phyloP scores from a whole-genome alignment of 1,140 invertebrate genomes.

The Macrosteles quadrilineatus region DNA sequence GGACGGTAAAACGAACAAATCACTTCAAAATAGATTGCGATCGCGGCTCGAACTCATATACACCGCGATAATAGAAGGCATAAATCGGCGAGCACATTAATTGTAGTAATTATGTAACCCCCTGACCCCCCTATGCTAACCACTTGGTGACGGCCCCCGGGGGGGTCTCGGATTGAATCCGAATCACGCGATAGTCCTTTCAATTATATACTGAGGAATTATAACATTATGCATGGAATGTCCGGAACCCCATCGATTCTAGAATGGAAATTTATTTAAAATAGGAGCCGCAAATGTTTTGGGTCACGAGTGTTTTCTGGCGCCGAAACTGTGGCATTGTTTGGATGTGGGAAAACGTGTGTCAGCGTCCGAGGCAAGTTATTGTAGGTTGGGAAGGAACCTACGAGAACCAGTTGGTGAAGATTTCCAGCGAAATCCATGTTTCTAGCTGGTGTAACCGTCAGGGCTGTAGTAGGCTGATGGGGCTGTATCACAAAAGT shows the following conservation, averaged over 20 bases:
- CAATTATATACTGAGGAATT: conserved; percentile 19
- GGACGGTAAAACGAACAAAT: too few species aligned
- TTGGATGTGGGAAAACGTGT: too few species aligned
- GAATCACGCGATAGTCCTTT: background rate
- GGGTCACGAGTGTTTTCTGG: conserved; percentile 15
- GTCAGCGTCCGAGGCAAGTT: too few species aligned
- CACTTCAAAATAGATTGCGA: too few species aligned
- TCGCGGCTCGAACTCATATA: too few species aligned
- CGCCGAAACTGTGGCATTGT: background rate
- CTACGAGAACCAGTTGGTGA: too few species aligned
- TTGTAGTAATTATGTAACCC: conserved; percentile 14
- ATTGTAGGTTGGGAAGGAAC: too few species aligned
- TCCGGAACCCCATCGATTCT: conserved; percentile 19
- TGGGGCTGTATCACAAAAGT: too few species aligned
- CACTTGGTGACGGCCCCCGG: background rate
- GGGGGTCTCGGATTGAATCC: conserved; percentile 4
- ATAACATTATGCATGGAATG: conserved; percentile 23
- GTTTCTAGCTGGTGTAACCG: too few species aligned
- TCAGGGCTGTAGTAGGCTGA: too few species aligned
- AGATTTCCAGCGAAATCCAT: too few species aligned
- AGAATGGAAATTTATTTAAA: conserved; percentile 21
- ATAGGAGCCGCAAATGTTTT: conserved; percentile 11
- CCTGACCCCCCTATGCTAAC: background rate
- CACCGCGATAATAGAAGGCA: conserved; percentile 7
- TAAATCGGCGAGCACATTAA: conserved; percentile 22